phyloP scores from a whole-genome alignment of 2,888 invertebrate genomes.

The Trissolcus japonicus region DNA sequence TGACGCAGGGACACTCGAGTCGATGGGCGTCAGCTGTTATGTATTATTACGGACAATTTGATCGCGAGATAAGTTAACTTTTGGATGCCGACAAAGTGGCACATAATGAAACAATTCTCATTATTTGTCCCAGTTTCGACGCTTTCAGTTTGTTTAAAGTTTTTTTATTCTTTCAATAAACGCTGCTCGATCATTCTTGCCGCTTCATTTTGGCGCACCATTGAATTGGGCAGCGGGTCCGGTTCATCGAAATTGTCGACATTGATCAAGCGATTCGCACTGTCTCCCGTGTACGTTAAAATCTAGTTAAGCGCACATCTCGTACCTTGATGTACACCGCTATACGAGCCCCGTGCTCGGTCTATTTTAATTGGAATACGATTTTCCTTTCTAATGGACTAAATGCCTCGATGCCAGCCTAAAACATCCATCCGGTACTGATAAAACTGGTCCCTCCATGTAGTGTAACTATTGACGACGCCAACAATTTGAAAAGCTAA shows the following conservation, averaged over 20 bases:
- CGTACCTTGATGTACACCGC: slow-evolving; percentile 59
- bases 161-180: slow-evolving; percentile 1
- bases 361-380: slow-evolving; percentile 69
- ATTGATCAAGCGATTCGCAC: slow-evolving; percentile 69
- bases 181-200: slow-evolving; percentile 28
- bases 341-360: slow-evolving; percentile 50
- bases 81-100: slow-evolving; percentile 27
- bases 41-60: slow-evolving; percentile 68
- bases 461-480: slow-evolving; percentile 9
- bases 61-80: slow-evolving; percentile 39
- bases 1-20: slow-evolving; percentile 63
- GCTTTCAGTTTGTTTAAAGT: background rate
- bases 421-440: slow-evolving; percentile 25
- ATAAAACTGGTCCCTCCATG: slow-evolving; percentile 33
- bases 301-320: slow-evolving; percentile 72
- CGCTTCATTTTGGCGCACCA: slow-evolving; percentile 53
- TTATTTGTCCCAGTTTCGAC: no score
- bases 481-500: slow-evolving; percentile 1
- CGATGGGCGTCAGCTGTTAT: slow-evolving; percentile 75
- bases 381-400: slow-evolving; percentile 58
- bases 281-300: slow-evolving; percentile 70
- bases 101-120: slow-evolving; percentile 11
- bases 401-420: slow-evolving; percentile 6
- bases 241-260: slow-evolving; percentile 68
- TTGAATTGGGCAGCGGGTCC: slow-evolving; percentile 58